Percentiles rank a stretch among this genome's conserved stretches.
Conservation (phyloP, 2,113 vertebrate species). For the Tautogolabrus adspersus region DNA sequence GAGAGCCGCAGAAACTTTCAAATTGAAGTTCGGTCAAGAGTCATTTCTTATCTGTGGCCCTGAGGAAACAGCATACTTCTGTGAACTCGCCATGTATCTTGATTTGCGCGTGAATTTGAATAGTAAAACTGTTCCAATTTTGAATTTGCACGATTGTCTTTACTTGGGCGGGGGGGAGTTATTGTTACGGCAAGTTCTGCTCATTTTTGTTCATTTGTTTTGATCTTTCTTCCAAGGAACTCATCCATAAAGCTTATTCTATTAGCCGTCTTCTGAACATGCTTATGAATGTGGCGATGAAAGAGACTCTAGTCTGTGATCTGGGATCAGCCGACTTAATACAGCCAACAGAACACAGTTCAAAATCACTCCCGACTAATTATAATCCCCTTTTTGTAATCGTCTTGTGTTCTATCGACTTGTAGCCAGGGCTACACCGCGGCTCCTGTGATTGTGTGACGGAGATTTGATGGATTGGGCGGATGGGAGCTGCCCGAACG, state of each 20-base stretch:
- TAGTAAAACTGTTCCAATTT: background rate
- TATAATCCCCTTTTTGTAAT: constrained; percentile 42
- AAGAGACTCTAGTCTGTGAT: constrained; percentile 11
- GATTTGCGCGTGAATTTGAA: constrained; percentile 42
- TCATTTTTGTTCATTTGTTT: too few relatives aligned
- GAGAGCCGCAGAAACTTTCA: constrained; percentile 29
- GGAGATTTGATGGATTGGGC: constrained; percentile 45
- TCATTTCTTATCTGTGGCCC: constrained; percentile 24
- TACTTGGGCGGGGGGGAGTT: too few relatives aligned
- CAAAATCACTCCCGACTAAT: constrained; percentile 25
- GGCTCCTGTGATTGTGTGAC: background rate
- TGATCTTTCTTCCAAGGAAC: too few relatives aligned
- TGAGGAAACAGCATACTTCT: constrained; percentile 16
- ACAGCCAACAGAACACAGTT: constrained; percentile 2
- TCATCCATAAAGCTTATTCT: too few relatives aligned
- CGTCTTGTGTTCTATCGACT: constrained; percentile 26
- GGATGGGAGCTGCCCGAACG: constrained; percentile 7
- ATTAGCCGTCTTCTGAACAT: background rate
- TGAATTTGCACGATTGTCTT: background rate
- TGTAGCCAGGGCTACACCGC: background rate
- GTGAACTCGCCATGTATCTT: constrained; percentile 10
- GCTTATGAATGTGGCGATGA: constrained; percentile 23
- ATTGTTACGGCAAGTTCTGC: too few relatives aligned
- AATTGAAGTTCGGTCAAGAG: constrained; percentile 25
- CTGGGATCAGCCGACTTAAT: constrained; percentile 6